Evolutionary conservation across 2,113 vertebrate species (phyloP).

Genomic region (Anguilla rostrata): DNA sequence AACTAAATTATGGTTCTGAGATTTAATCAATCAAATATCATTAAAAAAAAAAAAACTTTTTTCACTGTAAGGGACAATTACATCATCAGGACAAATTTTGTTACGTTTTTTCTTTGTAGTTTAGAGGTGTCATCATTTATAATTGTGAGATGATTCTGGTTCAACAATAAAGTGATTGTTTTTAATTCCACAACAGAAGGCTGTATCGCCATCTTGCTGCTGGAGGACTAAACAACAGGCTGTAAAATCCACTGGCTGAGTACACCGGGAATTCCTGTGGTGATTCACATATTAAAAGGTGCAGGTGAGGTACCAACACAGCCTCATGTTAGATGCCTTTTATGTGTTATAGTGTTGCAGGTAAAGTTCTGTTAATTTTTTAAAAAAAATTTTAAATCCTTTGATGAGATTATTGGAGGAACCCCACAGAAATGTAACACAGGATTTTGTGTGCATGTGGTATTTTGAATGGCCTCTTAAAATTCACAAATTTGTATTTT

Average conservation of each 20-base stretch:
- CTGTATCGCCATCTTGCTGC: too few relatives aligned
- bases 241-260: background rate
- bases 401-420: background rate
- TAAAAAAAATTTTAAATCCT: background rate
- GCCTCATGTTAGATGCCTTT: background rate
- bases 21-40: background rate
- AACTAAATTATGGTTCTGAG: too few relatives aligned
- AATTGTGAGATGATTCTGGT: too few relatives aligned
- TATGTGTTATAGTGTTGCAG: background rate
- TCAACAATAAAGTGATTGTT: too few relatives aligned
- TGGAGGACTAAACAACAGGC: background rate
- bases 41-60: background rate
- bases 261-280: background rate
- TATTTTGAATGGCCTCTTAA: background rate
- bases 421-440: background rate
- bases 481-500: background rate
- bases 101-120: background rate
- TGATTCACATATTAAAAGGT: background rate
- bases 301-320: background rate
- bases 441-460: background rate
- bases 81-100: too few relatives aligned
- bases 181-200: too few relatives aligned
- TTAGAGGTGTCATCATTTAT: too few relatives aligned
- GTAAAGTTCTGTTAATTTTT: slow-evolving; percentile 21
- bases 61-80: too few relatives aligned